Evolutionary conservation across 92 coral and sea anemone genomes (phyloP), one percentile per base, ranked within the genome.

Genomic region (Porites rus): DNA sequence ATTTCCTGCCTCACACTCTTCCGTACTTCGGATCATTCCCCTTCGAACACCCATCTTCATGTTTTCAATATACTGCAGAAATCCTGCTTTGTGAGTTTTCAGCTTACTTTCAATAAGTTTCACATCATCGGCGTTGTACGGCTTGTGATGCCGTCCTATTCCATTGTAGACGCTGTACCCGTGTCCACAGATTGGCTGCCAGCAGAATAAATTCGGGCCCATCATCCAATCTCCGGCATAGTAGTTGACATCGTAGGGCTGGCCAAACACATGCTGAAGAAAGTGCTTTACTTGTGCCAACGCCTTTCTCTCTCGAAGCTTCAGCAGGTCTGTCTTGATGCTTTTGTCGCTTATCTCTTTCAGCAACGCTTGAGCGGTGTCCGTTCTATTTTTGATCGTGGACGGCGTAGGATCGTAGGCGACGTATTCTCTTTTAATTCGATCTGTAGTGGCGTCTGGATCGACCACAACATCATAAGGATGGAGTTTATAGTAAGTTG

Each of bases 161-260:
- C 89, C 88, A 72, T 91, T 75, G 78, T 72, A 72, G 14, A 95
- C 75, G 8, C 69, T 89, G 14, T 78, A 71, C 2, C 91, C 93
- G 4, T 92, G 80, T 53, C 79, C 60, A 70, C 99, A 97, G 19
- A 97, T 88, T 10, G 80, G 87, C 19, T 96, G 91, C 91, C 90
- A 90, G 81, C 99, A 96, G 76, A 95, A 95, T 71, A 78, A 72
- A 93, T 95, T 91, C 14, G 99, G 99, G 7, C 99, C 99, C 91
- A 96, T 62, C 98, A 96, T 91, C 98, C 98, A 96, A n/a, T 95
- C 98, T 0, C 94, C 99, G 2, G 95, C 88, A 68, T 96, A 96
- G 76, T 91, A 96, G 63, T 94, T 93, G 53, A 87, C 93, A 46
- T 95, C 98, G 76, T 95, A 96, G 0, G 95, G 95, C 69, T 84